phyloP scores from a whole-genome alignment of 2,797 vertebrate species.

The Micrastur ruficollis region DNA sequence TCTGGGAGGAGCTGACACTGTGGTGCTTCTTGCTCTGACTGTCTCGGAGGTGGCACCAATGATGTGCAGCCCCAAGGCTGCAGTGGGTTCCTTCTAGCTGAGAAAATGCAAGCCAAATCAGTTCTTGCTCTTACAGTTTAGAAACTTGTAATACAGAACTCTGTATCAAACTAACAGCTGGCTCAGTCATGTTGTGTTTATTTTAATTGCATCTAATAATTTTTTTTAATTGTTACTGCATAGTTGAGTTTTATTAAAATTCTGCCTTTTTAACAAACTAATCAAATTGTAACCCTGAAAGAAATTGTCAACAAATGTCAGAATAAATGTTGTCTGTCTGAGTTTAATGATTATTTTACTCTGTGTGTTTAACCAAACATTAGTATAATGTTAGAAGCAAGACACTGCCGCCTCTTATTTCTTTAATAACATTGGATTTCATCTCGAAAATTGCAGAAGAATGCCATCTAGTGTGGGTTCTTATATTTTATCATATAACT shows the following conservation, averaged over 20 bases:
- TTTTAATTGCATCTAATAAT: neutral
- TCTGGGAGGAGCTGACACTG: neutral
- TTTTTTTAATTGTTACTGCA: neutral
- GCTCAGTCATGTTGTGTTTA: neutral
- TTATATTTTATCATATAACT: neutral
- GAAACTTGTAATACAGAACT: neutral
- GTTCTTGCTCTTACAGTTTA: neutral
- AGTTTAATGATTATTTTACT: neutral
- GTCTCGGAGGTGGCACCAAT: neutral
- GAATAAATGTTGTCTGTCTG: neutral
- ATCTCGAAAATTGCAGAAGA: neutral
- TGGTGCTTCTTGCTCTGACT: neutral
- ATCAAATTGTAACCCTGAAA: neutral
- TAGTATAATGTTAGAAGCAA: neutral
- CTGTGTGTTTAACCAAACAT: neutral
- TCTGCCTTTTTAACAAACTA: slow-evolving; percentile 12
- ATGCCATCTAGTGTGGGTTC: slow-evolving; percentile 42
- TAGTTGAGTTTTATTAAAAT: neutral
- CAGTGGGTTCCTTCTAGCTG: neutral
- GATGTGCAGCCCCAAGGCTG: neutral
- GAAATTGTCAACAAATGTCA: neutral
- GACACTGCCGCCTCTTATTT: neutral
- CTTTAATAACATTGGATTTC: neutral
- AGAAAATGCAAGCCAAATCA: neutral
- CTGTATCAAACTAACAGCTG: neutral